Evolutionary conservation across 2,797 vertebrate species (phyloP), one percentile per base, ranked within the genome.

Genomic region (Alcedo quadribrachys): DNA sequence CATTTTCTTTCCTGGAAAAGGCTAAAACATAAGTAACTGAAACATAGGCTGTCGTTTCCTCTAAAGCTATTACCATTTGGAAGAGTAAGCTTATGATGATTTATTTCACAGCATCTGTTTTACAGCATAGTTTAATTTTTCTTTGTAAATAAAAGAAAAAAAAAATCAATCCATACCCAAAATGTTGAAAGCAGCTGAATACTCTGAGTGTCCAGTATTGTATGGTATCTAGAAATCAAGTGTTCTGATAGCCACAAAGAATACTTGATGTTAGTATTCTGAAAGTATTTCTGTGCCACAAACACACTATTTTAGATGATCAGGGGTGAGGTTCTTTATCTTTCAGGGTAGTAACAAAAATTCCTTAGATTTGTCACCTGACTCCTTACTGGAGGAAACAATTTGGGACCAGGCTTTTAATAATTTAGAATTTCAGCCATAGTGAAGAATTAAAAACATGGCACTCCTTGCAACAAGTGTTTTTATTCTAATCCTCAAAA

Each of bases 401-500:
- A 22, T 80, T 91, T 63, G 19, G n/a, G 48, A 25, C 58, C 65
- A 96, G 81, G 82, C 17, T 81, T 30, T 61, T 61, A 66, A 76
- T 93, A 90, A 89, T 96, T 93, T 96, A 92, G 54, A 76, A 90
- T 65, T 89, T 96, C 43, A 81, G 68, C 94, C 89, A 94, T 66
- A 80, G 69, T 53, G 87, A 81, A 96, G 3, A 94, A 92, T 92
- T 94, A 48, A 80, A 94, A 94, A 70, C 6, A 11, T 81, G 48
- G 15, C 33, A 50, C 54, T 95, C 78, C 27, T 96, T 96, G 81
- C 85, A 96, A 80, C 46, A 94, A 92, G 78, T 89, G 77, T 85
- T 94, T 78, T 97, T 93, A 82, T 95, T 96, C 43, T 95, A 92
- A 92, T 95, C 90, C 93, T 96, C 88, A 90, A 83, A 97, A 95